These are phyloP conservation scores for Eulemur macaco DNA, from an alignment of 2,113 vertebrate genomes.

Conservation along the genomic window DNA sequence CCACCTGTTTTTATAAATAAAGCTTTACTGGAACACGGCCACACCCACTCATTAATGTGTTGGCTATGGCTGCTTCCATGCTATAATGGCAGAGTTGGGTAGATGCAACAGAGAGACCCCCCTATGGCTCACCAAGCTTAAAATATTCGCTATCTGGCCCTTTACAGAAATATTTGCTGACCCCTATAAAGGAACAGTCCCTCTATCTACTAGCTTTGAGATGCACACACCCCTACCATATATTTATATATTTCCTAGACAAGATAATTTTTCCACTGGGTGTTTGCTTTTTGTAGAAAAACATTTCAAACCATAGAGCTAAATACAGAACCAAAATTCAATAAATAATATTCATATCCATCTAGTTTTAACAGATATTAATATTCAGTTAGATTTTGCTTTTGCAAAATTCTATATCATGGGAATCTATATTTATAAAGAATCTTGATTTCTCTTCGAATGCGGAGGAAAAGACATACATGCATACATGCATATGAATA, in stretches of 20 bases:
- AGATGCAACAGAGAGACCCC: background rate
- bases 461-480: background rate
- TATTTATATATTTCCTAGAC: background rate
- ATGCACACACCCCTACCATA: background rate
- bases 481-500: accelerated
- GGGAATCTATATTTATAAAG: background rate
- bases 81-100: background rate
- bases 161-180: background rate
- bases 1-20: background rate
- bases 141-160: background rate
- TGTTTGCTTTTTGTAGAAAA: constrained; percentile 1
- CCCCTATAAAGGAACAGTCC: background rate
- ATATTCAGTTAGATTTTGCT: constrained; percentile 27
- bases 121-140: background rate
- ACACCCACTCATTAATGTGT: background rate
- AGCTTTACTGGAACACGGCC: background rate
- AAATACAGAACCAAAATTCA: background rate
- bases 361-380: constrained; percentile 32
- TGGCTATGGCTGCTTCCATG: background rate
- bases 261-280: background rate
- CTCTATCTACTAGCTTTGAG: background rate
- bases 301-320: background rate
- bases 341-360: background rate
- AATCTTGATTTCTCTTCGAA: background rate
- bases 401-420: background rate